Percentiles rank a stretch among this genome's conserved stretches.
These are phyloP conservation scores for Hyposoter dolosus DNA, from an alignment of 2,888 invertebrate species.

Conservation along the genomic window DNA sequence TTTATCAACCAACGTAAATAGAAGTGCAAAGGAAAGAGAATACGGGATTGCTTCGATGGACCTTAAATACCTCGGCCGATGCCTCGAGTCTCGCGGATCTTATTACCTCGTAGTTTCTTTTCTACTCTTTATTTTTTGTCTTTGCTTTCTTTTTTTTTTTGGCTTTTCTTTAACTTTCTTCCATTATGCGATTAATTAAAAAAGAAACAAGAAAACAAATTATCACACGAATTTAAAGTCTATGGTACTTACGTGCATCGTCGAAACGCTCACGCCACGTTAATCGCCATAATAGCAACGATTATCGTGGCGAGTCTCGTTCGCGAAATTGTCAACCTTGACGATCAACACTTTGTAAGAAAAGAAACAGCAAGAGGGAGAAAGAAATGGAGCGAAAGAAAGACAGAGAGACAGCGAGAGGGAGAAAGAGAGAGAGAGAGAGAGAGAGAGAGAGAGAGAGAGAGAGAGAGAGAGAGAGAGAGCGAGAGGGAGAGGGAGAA, in stretches of 20 bases:
- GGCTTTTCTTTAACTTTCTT: constrained; percentile 48
- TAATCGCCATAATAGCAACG: constrained; percentile 57
- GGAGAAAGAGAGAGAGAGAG: constrained; percentile 16
- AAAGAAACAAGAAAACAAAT: constrained; percentile 72
- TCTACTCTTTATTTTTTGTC: constrained; percentile 36
- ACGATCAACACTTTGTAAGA: constrained; percentile 57
- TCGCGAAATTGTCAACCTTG: constrained; percentile 60
- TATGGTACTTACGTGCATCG: constrained; percentile 71
- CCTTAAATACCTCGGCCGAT: constrained; percentile 69
- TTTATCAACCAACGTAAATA: constrained; percentile 59
- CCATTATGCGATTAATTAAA: constrained; percentile 57
- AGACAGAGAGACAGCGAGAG: neutral
- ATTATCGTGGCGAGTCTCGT: constrained; percentile 66
- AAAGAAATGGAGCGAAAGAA: constrained; percentile 21
- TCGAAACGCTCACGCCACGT: constrained; percentile 67
- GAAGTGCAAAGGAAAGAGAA: constrained; percentile 66
- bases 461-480: constrained; percentile 14
- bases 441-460: constrained; percentile 7
- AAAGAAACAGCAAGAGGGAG: constrained; percentile 16
- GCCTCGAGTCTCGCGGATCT: constrained; percentile 65
- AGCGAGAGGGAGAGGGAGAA: no score
- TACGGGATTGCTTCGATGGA: constrained; percentile 69
- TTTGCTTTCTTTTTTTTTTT: constrained; percentile 49
- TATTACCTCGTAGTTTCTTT: constrained; percentile 48
- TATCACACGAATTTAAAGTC: constrained; percentile 57